phyloP scores from a whole-genome alignment of 2,797 vertebrate species.

The Rhynchonycteris naso region DNA sequence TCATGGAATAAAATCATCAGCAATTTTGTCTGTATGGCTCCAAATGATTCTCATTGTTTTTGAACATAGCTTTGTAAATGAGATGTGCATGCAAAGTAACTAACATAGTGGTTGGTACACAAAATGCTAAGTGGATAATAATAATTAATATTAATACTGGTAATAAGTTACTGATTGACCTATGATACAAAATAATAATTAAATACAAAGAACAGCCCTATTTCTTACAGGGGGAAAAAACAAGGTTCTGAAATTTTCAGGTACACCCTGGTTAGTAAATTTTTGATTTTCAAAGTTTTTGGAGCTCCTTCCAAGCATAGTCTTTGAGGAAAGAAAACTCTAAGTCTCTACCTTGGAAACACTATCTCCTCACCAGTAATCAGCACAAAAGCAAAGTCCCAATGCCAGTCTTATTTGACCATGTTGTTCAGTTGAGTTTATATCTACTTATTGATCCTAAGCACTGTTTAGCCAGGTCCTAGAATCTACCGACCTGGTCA shows the following conservation, averaged over 20 bases:
- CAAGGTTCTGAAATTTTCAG: constrained; percentile 8
- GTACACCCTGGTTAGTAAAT: background rate
- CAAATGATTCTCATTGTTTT: background rate
- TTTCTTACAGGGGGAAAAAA: background rate
- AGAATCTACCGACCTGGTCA: background rate
- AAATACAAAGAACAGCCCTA: background rate
- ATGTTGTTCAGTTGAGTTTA: background rate
- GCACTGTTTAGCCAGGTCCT: background rate
- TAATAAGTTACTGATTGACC: background rate
- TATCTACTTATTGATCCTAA: background rate
- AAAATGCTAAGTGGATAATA: background rate
- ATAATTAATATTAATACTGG: background rate
- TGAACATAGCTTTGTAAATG: background rate
- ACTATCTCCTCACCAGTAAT: background rate
- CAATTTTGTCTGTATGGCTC: background rate
- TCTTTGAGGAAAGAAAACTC: constrained; percentile 37
- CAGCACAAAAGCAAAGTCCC: background rate
- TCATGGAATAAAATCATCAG: background rate
- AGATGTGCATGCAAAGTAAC: constrained; percentile 1
- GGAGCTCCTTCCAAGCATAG: background rate
- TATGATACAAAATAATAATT: background rate
- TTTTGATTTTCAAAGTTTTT: background rate
- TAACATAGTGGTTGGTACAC: background rate
- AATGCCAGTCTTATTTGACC: background rate
- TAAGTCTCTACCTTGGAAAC: background rate